Conservation (phyloP, 2,888 invertebrate genomes). For the Limnephilus rhombicus region DNA sequence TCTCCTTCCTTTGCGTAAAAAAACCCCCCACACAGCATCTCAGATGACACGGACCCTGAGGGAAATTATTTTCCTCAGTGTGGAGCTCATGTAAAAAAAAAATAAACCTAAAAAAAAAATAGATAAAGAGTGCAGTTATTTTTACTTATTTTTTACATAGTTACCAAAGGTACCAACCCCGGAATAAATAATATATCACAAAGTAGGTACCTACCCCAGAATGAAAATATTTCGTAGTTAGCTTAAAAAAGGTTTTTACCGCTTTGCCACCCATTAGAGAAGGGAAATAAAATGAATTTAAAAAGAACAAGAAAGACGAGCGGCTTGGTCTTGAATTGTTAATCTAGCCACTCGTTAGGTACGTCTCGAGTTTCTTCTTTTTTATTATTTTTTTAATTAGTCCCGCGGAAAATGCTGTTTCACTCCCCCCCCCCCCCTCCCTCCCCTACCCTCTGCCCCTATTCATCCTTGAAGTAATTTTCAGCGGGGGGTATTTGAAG, state of each 20-base stretch:
- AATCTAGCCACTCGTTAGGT: conserved; percentile 60
- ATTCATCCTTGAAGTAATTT: background rate
- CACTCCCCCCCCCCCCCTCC: background rate
- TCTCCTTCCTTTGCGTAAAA: too few relatives aligned
- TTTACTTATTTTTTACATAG: too few relatives aligned
- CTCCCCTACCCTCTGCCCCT: background rate
- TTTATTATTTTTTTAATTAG: conserved; percentile 66
- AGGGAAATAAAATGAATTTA: conserved; percentile 5
- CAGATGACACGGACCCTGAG: too few relatives aligned
- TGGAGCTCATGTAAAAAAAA: too few relatives aligned
- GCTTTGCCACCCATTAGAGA: background rate
- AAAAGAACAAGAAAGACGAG: conserved; percentile 49
- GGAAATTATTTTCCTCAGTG: too few relatives aligned
- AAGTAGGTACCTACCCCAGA: background rate
- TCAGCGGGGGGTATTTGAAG: background rate
- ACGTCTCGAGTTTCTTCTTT: conserved; percentile 56
- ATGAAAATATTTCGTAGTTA: conserved; percentile 1
- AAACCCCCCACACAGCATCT: too few relatives aligned
- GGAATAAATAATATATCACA: background rate
- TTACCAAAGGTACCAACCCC: background rate
- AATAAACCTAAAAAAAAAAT: too few relatives aligned
- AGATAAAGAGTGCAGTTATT: too few relatives aligned
- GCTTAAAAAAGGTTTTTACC: background rate
- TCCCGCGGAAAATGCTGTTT: conserved; percentile 56
- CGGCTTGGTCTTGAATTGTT: conserved; percentile 61